Percentiles rank a stretch among this genome's conserved stretches.
Conservation (phyloP, 2,797 vertebrate species). For the Gadopsis bispinosus region DNA sequence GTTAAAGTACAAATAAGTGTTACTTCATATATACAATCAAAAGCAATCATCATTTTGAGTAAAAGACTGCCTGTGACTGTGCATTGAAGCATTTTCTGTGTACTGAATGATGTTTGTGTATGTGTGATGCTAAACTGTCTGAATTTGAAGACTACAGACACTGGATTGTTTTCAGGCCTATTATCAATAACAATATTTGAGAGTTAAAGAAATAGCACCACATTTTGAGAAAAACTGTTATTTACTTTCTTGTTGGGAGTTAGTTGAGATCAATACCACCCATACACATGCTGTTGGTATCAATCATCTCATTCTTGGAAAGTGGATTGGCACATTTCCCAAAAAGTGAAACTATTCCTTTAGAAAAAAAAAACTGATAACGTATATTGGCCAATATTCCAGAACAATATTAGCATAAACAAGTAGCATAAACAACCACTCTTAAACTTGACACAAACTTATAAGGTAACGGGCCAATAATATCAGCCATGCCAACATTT, state of each 20-base stretch:
- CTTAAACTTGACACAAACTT: neutral
- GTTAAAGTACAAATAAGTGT: conserved; percentile 4
- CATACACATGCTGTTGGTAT: neutral
- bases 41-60: neutral
- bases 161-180: neutral
- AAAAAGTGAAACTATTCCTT: neutral
- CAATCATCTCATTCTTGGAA: neutral
- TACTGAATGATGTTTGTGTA: neutral
- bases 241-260: neutral
- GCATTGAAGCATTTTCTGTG: neutral
- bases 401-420: too few species aligned
- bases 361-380: neutral
- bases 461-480: neutral
- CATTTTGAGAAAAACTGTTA: neutral
- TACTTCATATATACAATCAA: neutral
- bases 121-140: neutral
- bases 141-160: neutral
- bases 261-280: neutral
- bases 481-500: neutral
- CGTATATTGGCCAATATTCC: neutral
- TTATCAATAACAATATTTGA: neutral
- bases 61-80: neutral
- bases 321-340: neutral
- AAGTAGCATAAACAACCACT: too few species aligned
- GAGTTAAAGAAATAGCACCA: neutral